A percentile compares a stretch with the other conserved stretches of the same genome.
Conservation (phyloP, 2,113 vertebrate genomes). For the Sitta europaea region DNA sequence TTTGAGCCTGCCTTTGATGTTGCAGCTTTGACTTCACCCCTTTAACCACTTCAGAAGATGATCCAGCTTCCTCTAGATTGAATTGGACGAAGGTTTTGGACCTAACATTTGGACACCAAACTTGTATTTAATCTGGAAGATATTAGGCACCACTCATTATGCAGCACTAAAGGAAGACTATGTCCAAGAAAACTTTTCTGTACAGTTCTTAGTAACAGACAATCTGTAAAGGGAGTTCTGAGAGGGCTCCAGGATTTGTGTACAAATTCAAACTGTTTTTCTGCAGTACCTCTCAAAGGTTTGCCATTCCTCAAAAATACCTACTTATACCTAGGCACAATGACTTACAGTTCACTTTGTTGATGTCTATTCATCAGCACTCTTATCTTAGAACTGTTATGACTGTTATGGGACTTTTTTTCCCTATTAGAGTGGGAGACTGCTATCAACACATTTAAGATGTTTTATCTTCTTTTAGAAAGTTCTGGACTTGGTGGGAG, state of each 20-base stretch:
- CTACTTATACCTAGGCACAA: background rate
- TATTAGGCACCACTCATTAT: background rate
- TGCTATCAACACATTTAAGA: background rate
- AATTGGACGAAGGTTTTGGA: background rate
- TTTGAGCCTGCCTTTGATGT: background rate
- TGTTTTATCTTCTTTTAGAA: background rate
- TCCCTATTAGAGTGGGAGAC: background rate
- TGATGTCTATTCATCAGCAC: background rate
- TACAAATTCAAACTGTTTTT: background rate
- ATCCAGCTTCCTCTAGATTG: background rate
- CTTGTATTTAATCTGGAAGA: slow-evolving; percentile 38
- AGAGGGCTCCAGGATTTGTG: background rate
- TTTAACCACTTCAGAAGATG: background rate
- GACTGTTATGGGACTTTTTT: background rate
- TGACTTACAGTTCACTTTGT: background rate
- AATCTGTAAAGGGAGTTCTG: background rate
- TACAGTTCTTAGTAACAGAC: background rate
- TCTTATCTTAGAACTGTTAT: background rate
- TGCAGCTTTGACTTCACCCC: slow-evolving; percentile 5
- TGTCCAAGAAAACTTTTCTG: background rate
- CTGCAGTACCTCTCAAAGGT: background rate
- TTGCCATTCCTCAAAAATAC: background rate
- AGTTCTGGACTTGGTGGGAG: background rate
- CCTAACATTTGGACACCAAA: background rate
- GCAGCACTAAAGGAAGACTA: background rate